Conservation (phyloP, 2,888 invertebrate species). For the Tupiocoris notatus region DNA sequence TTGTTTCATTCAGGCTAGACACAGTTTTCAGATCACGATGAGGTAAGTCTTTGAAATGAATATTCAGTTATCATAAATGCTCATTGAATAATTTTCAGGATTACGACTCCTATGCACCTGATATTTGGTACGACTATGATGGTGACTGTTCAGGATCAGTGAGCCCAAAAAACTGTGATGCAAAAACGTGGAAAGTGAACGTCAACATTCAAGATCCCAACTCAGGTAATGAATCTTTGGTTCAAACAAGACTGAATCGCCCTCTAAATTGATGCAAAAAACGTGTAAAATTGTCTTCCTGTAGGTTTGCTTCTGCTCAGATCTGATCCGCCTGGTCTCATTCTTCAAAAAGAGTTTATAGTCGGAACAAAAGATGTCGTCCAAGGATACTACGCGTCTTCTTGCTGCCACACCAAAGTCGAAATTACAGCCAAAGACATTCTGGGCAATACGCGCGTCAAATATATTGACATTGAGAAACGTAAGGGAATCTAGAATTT, state of each 20-base stretch:
- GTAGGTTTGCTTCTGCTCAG: constrained; percentile 50
- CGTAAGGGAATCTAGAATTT: constrained; percentile 51
- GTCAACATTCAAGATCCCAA: constrained; percentile 65
- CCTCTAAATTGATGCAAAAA: too few species aligned
- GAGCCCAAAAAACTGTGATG: constrained; percentile 61
- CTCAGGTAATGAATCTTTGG: constrained; percentile 58
- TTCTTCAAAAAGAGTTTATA: constrained; percentile 63
- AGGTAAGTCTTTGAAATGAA: too few species aligned
- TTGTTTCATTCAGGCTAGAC: too few species aligned
- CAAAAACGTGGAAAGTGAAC: constrained; percentile 69
- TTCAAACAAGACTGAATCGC: background rate
- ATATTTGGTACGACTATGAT: constrained; percentile 63
- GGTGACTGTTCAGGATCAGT: constrained; percentile 63
- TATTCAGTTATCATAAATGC: too few species aligned
- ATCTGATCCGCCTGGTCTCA: constrained; percentile 58
- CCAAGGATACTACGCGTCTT: constrained; percentile 66
- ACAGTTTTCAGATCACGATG: too few species aligned
- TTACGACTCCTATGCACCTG: constrained; percentile 61
- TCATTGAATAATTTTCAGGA: too few species aligned
- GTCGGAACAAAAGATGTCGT: constrained; percentile 68
- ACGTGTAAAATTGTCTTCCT: too few species aligned
- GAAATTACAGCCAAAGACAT: constrained; percentile 68
- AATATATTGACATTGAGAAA: constrained; percentile 63
- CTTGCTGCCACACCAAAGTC: constrained; percentile 70
- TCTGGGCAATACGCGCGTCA: constrained; percentile 64